Conservation (phyloP, 2,888 invertebrate species). For the Drosophila robusta region DNA sequence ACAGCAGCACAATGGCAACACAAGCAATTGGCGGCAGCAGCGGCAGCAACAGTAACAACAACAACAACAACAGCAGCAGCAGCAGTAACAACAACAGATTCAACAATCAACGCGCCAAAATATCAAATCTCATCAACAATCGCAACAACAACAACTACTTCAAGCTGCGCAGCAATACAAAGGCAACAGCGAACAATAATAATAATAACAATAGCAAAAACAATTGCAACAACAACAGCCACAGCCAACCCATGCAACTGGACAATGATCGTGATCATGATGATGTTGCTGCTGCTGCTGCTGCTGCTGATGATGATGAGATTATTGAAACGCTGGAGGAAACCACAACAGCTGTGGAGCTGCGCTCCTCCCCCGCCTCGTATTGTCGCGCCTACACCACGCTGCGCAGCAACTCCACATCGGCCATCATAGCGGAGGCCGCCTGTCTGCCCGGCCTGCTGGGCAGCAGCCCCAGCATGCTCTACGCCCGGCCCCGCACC, state of each 20-base stretch:
- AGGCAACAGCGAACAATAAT: conserved; percentile 18
- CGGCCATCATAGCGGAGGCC: conserved; percentile 70
- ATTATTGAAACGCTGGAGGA: conserved; percentile 57
- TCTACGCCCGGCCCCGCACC: conserved; percentile 82
- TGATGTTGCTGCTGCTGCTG: conserved; percentile 22
- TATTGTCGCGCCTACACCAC: conserved; percentile 60
- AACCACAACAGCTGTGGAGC: conserved; percentile 67
- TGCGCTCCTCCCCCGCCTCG: conserved; percentile 43
- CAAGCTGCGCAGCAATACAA: conserved; percentile 46
- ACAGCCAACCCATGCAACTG: conserved; percentile 42
- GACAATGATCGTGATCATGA: conserved; percentile 20
- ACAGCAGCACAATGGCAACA: conserved; percentile 38
- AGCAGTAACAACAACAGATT: conserved; percentile 25
- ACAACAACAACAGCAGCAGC: conserved; percentile 31
- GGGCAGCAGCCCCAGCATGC: conserved; percentile 49
- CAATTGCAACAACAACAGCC: conserved; percentile 23
- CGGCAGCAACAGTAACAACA: conserved; percentile 29
- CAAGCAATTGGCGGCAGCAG: conserved; percentile 37
- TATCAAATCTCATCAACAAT: conserved; percentile 47
- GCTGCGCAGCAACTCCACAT: conserved; percentile 81
- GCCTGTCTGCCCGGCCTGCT: conserved; percentile 53
- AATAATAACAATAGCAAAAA: conserved; percentile 13
- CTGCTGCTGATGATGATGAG: conserved; percentile 19
- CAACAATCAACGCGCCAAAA: conserved; percentile 44
- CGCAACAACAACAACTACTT: conserved; percentile 34